phyloP scores from a whole-genome alignment of 1,140 invertebrate species.

The Triops longicaudatus region DNA sequence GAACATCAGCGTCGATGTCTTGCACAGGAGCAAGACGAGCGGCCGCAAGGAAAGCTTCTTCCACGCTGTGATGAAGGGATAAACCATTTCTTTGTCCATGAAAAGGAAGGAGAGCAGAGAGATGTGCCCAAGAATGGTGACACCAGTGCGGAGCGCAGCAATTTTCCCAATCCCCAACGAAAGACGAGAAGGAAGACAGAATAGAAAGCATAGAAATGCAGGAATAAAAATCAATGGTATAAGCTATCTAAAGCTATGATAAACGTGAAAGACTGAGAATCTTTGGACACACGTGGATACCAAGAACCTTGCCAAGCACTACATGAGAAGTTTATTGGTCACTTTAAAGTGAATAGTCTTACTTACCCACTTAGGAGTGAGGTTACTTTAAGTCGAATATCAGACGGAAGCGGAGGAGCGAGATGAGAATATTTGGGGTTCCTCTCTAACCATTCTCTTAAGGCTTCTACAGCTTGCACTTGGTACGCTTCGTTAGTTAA shows the following conservation, averaged over 20 bases:
- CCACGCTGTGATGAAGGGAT: slow-evolving; percentile 54
- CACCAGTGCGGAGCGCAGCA: not conserved
- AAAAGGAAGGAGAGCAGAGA: slow-evolving; percentile 3
- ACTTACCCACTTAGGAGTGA: slow-evolving; percentile 19
- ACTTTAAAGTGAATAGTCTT: not conserved
- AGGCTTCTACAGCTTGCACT: slow-evolving; percentile 46
- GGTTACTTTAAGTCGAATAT: not conserved
- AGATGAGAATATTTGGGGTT: slow-evolving; percentile 77
- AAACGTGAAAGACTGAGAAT: not conserved
- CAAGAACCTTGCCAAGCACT: too few relatives aligned
- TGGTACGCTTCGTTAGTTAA: slow-evolving; percentile 83
- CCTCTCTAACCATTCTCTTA: slow-evolving; percentile 67
- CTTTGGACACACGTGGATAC: too few relatives aligned
- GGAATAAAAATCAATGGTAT: not conserved
- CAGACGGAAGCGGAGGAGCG: slow-evolving; percentile 38
- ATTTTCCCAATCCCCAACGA: not conserved
- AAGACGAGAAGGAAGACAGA: not conserved
- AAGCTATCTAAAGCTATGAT: not conserved
- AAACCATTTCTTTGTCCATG: slow-evolving; percentile 39
- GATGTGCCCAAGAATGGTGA: not conserved
- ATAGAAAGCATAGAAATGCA: not conserved
- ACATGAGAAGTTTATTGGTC: too few relatives aligned
- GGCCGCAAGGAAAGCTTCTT: slow-evolving; percentile 74
- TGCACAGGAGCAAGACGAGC: slow-evolving; percentile 61
- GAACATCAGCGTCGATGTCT: slow-evolving; percentile 82